Percentiles rank a stretch among this genome's conserved stretches.
phyloP scores from a whole-genome alignment of 2,113 vertebrate genomes.

The Todiramphus chloris region DNA sequence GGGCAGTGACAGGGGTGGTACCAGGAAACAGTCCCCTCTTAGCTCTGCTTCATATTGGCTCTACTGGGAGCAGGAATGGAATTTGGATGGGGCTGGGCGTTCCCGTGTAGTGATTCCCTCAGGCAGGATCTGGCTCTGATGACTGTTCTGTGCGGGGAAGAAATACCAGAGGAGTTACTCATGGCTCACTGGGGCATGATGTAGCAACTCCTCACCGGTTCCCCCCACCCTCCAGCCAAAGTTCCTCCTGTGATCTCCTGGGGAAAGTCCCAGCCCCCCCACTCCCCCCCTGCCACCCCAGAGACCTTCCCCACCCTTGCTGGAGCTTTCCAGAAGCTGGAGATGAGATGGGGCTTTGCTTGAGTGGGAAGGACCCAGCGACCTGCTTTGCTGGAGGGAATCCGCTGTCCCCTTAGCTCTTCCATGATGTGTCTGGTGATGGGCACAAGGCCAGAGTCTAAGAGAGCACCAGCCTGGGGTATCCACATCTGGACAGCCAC shows the following conservation, averaged over 20 bases:
- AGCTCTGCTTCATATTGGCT: neutral
- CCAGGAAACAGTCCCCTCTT: neutral
- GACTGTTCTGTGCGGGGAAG: constrained; percentile 51
- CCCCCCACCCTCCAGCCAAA: constrained; percentile 58
- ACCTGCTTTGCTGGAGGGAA: neutral
- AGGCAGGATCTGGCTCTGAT: constrained; percentile 62
- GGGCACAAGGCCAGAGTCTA: neutral
- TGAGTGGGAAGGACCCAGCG: neutral
- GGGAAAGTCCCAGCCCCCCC: constrained; percentile 58
- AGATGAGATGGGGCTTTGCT: neutral
- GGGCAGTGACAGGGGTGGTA: neutral
- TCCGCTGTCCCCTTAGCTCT: neutral
- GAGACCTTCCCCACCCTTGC: constrained; percentile 51
- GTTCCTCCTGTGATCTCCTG: constrained; percentile 63
- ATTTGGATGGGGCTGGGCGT: constrained; percentile 64
- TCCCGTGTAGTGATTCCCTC: constrained; percentile 10
- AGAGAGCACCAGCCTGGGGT: neutral
- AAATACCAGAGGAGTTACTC: constrained; percentile 73
- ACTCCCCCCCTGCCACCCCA: constrained; percentile 21
- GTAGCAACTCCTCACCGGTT: constrained; percentile 64
- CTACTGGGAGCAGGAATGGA: constrained; percentile 42
- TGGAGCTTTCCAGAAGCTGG: constrained; percentile 51
- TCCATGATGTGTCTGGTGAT: neutral
- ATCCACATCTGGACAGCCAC: neutral
- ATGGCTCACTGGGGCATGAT: constrained; percentile 58